Evolutionary conservation across 2,888 invertebrate genomes (phyloP).

Genomic region (Fissipunctia ypsillon): DNA sequence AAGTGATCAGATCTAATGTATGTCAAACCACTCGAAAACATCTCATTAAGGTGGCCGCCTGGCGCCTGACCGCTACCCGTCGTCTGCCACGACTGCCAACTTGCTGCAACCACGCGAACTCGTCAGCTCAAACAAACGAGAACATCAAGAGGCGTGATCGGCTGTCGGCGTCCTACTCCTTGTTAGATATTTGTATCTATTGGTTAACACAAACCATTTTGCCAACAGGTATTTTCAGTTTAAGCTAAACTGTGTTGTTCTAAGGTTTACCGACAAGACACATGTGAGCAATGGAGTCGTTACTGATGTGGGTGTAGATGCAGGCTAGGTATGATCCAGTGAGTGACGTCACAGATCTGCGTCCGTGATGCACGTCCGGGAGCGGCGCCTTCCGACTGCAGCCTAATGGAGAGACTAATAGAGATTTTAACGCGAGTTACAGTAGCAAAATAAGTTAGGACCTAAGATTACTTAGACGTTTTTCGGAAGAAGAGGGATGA

Average conservation of each 20-base stretch:
- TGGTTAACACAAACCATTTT: not conserved
- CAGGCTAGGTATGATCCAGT: conserved; percentile 12
- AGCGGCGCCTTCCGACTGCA: conserved; percentile 33
- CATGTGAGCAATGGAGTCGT: not conserved
- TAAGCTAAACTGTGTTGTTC: not conserved
- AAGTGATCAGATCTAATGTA: not conserved
- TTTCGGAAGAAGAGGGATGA: conserved; percentile 19
- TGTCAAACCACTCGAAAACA: too few relatives aligned
- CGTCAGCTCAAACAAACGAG: not conserved
- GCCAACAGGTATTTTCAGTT: not conserved
- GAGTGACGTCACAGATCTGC: conserved; percentile 39
- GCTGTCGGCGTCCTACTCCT: not conserved
- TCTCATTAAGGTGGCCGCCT: too few relatives aligned
- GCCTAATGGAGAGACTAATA: conserved; percentile 51
- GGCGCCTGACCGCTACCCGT: not conserved
- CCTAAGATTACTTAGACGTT: conserved; percentile 18
- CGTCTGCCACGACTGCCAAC: not conserved
- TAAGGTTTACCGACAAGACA: not conserved
- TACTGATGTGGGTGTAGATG: not conserved
- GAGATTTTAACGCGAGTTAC: conserved; percentile 22
- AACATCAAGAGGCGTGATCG: not conserved
- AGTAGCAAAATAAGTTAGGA: conserved; percentile 6
- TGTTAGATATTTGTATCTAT: not conserved
- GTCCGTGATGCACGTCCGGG: conserved; percentile 20
- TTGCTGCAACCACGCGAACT: too few relatives aligned